phyloP scores from a whole-genome alignment of 1,140 invertebrate species.

The Drosophila parabipectinata region DNA sequence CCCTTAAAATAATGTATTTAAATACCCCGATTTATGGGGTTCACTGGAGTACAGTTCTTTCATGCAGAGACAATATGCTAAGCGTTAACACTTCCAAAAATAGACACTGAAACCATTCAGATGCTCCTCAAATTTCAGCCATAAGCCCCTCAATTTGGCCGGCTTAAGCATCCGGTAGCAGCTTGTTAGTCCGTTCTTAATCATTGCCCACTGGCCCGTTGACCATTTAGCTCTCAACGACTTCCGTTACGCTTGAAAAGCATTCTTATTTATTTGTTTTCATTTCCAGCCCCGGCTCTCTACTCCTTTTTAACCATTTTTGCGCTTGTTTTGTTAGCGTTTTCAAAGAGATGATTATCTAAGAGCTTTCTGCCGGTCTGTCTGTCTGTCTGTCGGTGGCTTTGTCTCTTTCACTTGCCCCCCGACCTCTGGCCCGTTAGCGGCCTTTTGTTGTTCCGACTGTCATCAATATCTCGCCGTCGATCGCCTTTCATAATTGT shows the following conservation, averaged over 20 bases:
- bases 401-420: slow-evolving; percentile 18
- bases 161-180: slow-evolving; percentile 45
- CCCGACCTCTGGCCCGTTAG: slow-evolving; percentile 11
- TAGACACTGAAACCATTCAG: slow-evolving; percentile 21
- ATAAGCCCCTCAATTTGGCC: slow-evolving; percentile 38
- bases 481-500: slow-evolving; percentile 77
- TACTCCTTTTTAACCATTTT: slow-evolving; percentile 34
- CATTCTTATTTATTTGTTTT: slow-evolving; percentile 60
- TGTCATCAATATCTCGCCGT: slow-evolving; percentile 56
- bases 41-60: background rate
- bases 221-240: slow-evolving; percentile 74
- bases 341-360: slow-evolving; percentile 67
- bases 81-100: slow-evolving; percentile 17
- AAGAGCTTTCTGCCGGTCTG: slow-evolving; percentile 27
- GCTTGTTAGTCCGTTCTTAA: slow-evolving; percentile 52
- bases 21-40: background rate
- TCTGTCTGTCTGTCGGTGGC: slow-evolving; percentile 17
- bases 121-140: slow-evolving; percentile 29
- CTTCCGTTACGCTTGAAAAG: slow-evolving; percentile 74
- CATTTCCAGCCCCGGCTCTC: slow-evolving; percentile 1
- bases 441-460: slow-evolving; percentile 49
- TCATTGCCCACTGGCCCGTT: slow-evolving; percentile 54
- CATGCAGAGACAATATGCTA: background rate
- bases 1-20: background rate
- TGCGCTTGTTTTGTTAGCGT: slow-evolving; percentile 67